Percentiles rank a stretch among this genome's conserved stretches.
Conservation (phyloP, 2,888 invertebrate species). For the Acanthococcus lagerstroemiae region DNA sequence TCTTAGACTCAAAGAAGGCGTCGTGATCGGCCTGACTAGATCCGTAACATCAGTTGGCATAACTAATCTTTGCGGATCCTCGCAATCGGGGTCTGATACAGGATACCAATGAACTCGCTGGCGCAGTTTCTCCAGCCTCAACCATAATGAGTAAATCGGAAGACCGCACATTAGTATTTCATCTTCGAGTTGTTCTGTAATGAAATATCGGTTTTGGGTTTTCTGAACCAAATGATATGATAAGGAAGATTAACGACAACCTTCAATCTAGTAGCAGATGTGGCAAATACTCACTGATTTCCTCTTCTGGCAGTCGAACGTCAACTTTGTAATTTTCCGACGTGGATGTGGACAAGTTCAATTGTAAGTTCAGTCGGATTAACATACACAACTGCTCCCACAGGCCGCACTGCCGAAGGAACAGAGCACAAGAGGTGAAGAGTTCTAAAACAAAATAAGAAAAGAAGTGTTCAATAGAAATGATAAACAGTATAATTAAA, state of each 20-base stretch:
- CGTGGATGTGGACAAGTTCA: conserved; percentile 49
- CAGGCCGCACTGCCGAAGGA: conserved; percentile 59
- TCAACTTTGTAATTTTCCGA: conserved; percentile 36
- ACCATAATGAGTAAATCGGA: conserved; percentile 63
- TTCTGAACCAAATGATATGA: neutral
- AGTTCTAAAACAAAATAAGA: conserved; percentile 38
- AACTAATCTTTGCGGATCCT: conserved; percentile 57
- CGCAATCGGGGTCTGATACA: conserved; percentile 42
- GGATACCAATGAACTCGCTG: conserved; percentile 62
- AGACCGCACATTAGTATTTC: conserved; percentile 52
- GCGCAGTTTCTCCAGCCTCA: conserved; percentile 61
- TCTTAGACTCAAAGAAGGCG: conserved; percentile 49
- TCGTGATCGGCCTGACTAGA: conserved; percentile 57
- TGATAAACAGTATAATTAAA: no score
- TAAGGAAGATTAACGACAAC: neutral
- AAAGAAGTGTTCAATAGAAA: no score
- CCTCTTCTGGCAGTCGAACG: conserved; percentile 43
- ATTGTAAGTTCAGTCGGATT: conserved; percentile 55
- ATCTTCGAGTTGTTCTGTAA: conserved; percentile 52
- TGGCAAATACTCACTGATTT: conserved; percentile 40
- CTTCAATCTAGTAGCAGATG: no score
- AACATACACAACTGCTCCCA: conserved; percentile 66
- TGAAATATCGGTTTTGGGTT: conserved; percentile 29
- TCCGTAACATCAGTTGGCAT: conserved; percentile 54
- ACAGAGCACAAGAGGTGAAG: conserved; percentile 48